Conservation (phyloP, 2,113 vertebrate genomes). For the Chroicocephalus ridibundus region DNA sequence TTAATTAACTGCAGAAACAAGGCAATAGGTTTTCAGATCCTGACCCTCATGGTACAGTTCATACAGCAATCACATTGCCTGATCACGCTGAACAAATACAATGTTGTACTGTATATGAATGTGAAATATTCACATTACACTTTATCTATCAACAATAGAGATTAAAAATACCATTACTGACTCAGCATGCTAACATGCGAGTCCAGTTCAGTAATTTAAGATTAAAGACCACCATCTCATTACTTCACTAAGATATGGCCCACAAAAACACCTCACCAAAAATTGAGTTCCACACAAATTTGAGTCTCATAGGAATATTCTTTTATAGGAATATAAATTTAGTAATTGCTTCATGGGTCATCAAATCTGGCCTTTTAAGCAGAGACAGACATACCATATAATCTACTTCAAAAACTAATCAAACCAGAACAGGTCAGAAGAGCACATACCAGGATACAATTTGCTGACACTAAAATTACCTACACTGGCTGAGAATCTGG, state of each 20-base stretch:
- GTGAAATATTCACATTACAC: neutral
- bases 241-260: neutral
- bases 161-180: neutral
- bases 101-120: accelerated
- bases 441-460: neutral
- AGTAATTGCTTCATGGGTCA: neutral
- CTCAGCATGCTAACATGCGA: neutral
- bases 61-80: neutral
- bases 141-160: neutral
- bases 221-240: neutral
- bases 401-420: neutral
- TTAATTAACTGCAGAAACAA: neutral
- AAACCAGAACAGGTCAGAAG: neutral
- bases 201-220: neutral
- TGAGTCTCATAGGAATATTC: neutral
- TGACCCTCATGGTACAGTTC: neutral
- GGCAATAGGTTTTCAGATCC: neutral
- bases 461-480: neutral
- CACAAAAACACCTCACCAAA: neutral
- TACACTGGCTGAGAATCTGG: neutral
- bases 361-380: neutral
- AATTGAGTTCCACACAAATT: neutral
- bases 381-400: neutral
- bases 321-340: neutral
- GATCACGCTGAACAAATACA: neutral